Percentiles rank a stretch among this genome's conserved stretches.
Conservation (phyloP, 2,797 vertebrate genomes). For the Adrianichthys oophorus region DNA sequence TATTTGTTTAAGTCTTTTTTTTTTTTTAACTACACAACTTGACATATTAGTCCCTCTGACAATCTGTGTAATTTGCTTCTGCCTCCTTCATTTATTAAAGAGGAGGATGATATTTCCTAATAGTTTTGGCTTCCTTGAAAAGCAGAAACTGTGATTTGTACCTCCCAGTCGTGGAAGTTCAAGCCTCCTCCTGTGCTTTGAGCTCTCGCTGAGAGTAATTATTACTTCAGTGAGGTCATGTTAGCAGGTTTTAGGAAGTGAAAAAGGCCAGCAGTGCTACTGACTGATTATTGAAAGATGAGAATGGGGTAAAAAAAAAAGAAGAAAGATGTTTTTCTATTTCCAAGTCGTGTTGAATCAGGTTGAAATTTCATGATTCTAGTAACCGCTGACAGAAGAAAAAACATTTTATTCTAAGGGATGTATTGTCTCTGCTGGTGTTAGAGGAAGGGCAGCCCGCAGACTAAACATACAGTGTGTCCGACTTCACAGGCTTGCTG, state of each 20-base stretch:
- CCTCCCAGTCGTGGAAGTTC: constrained; percentile 58
- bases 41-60: constrained; percentile 60
- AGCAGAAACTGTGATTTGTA: constrained; percentile 59
- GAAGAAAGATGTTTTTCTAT: constrained; percentile 37
- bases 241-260: constrained; percentile 36
- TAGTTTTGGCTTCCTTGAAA: constrained; percentile 49
- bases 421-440: constrained; percentile 46
- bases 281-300: constrained; percentile 42
- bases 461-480: constrained; percentile 44
- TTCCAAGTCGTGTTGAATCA: constrained; percentile 51
- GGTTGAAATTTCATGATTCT: constrained; percentile 55
- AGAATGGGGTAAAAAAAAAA: constrained; percentile 23
- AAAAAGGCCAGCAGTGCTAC: constrained; percentile 32
- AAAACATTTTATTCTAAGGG: constrained; percentile 39
- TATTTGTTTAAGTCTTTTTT: constrained; percentile 46
- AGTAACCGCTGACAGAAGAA: constrained; percentile 37
- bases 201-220: constrained; percentile 57
- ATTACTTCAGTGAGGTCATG: constrained; percentile 62
- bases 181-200: constrained; percentile 38
- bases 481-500: constrained; percentile 31
- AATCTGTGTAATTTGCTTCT: constrained; percentile 55
- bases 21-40: constrained; percentile 31
- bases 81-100: constrained; percentile 60
- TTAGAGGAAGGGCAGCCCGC: constrained; percentile 28
- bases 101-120: constrained; percentile 52